Base-by-base conservation (phyloP, 2,113 vertebrate species). In the Chionodraco myersi region DNA sequence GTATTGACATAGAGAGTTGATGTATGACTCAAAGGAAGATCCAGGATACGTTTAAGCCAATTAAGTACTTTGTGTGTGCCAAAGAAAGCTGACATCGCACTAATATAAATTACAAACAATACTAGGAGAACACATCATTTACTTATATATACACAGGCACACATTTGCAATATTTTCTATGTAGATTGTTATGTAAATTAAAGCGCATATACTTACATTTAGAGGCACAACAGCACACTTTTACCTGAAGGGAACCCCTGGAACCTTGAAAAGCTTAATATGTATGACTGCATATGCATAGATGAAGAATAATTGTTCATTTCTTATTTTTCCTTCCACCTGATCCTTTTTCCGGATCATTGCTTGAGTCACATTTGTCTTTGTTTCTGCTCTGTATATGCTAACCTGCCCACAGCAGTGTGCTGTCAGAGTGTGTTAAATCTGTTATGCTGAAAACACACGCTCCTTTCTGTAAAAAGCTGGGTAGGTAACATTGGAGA, bases 391-490 rank as follows among this genome's bases (percentile, higher is more conserved):
- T 59, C 21, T 63, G 45, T 78, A 34, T 67, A 63, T 70, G 45
- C 62, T 65, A 90, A 64, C 70, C 26, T 79, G 72, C 78, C 77
- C 72, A 54, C 18, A 56, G 81, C 74, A 61, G 48, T n/a, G 23
- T 16, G 49, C 66, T 86, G 80, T 85, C 85, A 88, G 6, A 62
- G 41, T n/a, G 62, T 84, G 86, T 84, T 36, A 82, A 64, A 88
- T 82, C 62, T 61, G 6, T 49, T 60, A 48, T 79, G 62, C 18
- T 68, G 61, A 69, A 80, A 85, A 79, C 57, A 77, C 23, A 16
- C 48, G 23, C 23, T 58, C 10, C 34, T 84, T 62, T 84, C 56
- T 64, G 60, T 81, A 69, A 75, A 41, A 41, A 41, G 36, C 36
- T 41, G 36, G 36, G 36, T 41, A 41, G 36, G 36, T 41, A 41